Evolutionary conservation across 2,888 invertebrate genomes (phyloP), one percentile per base, ranked within the genome.

Genomic region (Empis stercorea): DNA sequence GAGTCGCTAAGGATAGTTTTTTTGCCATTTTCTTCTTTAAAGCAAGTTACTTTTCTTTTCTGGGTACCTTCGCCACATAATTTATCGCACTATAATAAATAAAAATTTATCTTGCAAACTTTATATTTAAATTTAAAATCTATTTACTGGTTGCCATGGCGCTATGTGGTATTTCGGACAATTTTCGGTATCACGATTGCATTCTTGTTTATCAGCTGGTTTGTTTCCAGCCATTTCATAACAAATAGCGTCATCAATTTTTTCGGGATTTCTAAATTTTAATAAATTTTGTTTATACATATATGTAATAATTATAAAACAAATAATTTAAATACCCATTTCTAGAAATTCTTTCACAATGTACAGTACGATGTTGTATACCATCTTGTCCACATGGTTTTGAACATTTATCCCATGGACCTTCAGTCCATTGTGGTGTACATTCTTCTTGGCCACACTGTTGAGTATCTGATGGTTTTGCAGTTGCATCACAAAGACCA

Each of bases 1-100:
- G 72, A 70, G 50, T 86, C 83, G 0, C 73, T 71, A 16, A 87
- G 65, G 2, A 85, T 73, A 55, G 81, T 75, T 11, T 87, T 78
- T 49, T 76, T 78, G 0, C 79, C 79, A 45, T 65, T 59, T 44
- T 73, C 70, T 62, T 79, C 81, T 57, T 76, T 78, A 65, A 78
- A 84, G 64, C 96, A 96, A 1, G 80, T 79, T 0, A 93, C 84
- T 57, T 79, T 77, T 27, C 96, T 77, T 0, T 74, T 80, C 70
- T 91, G 82, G 55, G 79, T 80, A 2, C 96, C 96, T 57, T 84
- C 80, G 0, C 91, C 96, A 64, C 95, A 96, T n/a, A 93, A 72
- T 62, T 80, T 83, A 64, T 91, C 82, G 59, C 94, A 95, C 84
- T 91, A 59, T 4, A 47, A 52, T 48, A 5, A 40, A 10, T 37